Percentiles rank a stretch among this genome's conserved stretches.
Evolutionary conservation across 2,113 vertebrate species (phyloP).

Genomic region (Pampusana beccarii): DNA sequence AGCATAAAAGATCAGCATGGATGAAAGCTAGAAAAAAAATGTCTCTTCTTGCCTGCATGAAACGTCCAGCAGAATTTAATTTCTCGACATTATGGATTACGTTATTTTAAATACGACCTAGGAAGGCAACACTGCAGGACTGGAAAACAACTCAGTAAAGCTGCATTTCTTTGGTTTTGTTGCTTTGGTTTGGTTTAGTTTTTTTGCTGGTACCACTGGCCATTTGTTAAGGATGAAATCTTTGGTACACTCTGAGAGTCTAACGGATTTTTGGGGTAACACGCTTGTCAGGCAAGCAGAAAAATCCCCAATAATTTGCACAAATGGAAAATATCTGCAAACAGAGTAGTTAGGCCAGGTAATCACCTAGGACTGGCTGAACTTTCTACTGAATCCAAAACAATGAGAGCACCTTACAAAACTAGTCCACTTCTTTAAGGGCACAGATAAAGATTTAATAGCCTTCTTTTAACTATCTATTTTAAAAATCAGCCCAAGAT

Average conservation of each 20-base stretch:
- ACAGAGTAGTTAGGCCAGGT: neutral
- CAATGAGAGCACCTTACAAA: neutral
- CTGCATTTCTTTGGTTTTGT: fast-evolving
- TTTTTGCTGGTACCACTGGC: neutral
- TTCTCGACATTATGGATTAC: neutral
- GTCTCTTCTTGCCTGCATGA: neutral
- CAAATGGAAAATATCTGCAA: neutral
- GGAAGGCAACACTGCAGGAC: neutral
- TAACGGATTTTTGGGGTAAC: neutral
- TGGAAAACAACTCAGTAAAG: neutral
- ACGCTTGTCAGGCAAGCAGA: fast-evolving
- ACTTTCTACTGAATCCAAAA: neutral
- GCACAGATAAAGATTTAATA: neutral
- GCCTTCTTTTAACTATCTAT: neutral
- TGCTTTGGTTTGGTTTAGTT: neutral
- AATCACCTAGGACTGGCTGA: neutral
- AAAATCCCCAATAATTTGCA: neutral
- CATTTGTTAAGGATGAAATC: neutral
- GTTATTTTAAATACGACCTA: neutral
- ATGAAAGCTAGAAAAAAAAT: neutral
- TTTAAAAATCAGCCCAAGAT: neutral
- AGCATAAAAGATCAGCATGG: neutral
- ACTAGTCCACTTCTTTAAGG: neutral
- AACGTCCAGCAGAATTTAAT: neutral
- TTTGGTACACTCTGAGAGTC: neutral